Conservation (phyloP, 2,797 vertebrate genomes). For the Phrynocephalus guinanensis region DNA sequence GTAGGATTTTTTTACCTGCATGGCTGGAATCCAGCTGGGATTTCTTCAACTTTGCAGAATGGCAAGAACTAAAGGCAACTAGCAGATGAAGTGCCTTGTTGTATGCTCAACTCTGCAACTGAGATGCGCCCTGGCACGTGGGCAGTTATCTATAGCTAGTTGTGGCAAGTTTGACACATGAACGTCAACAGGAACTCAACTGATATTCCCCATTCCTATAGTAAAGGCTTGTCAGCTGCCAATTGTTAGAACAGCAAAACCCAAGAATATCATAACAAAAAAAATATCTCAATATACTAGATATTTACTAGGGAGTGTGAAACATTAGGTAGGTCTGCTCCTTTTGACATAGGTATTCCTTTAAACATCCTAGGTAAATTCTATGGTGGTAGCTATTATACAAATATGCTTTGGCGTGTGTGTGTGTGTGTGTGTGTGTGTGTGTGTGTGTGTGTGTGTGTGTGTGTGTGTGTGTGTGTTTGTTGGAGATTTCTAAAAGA, state of each 20-base stretch:
- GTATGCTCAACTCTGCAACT: no score
- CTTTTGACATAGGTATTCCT: slow-evolving; percentile 12
- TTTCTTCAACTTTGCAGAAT: no score
- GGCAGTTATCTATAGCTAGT: background rate
- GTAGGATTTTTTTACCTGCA: no score
- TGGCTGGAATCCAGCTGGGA: no score
- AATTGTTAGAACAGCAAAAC: background rate
- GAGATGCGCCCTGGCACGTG: no score
- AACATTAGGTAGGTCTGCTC: background rate
- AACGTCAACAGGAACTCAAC: background rate
- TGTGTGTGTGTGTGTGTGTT: no score
- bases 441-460: no score
- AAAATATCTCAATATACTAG: background rate
- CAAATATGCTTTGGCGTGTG: background rate
- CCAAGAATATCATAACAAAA: background rate
- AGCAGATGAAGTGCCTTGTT: no score
- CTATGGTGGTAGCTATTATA: background rate
- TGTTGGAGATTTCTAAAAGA: slow-evolving; percentile 23
- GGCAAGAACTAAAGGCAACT: no score
- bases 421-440: no score
- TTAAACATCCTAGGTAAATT: slow-evolving; percentile 31
- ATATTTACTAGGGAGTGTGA: background rate
- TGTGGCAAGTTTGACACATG: slow-evolving; percentile 14
- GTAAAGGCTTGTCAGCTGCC: background rate
- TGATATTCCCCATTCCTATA: no score